phyloP scores from a whole-genome alignment of 2,797 vertebrate species.

The Tokudaia tokunoshimensis region DNA sequence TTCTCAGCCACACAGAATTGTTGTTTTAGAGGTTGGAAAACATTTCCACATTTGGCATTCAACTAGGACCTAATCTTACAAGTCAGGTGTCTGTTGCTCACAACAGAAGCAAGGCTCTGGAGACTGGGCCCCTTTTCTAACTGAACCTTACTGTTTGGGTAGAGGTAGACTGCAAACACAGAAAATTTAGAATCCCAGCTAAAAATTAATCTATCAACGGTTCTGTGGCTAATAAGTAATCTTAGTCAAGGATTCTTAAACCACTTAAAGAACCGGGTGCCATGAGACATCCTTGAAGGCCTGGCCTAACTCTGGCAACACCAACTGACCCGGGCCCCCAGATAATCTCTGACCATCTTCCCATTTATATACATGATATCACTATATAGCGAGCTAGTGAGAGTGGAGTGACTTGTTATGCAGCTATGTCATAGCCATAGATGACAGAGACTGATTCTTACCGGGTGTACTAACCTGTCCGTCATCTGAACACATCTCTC shows the following conservation, averaged over 20 bases:
- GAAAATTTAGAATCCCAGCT: slow-evolving; percentile 6
- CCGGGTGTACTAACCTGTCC: background rate
- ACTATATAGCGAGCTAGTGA: background rate
- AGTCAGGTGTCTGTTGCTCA: background rate
- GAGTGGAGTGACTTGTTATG: background rate
- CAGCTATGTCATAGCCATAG: background rate
- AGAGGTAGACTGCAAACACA: slow-evolving; percentile 9
- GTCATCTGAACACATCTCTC: background rate
- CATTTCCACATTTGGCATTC: background rate
- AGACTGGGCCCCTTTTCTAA: background rate
- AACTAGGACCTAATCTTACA: background rate
- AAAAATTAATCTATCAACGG: background rate
- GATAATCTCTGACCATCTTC: too few relatives aligned
- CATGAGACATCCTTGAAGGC: background rate
- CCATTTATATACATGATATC: background rate
- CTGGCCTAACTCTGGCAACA: background rate
- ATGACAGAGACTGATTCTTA: background rate
- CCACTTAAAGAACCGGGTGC: background rate
- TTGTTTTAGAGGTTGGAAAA: background rate
- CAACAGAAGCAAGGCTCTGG: background rate
- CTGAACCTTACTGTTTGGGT: background rate
- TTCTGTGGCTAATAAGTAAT: background rate
- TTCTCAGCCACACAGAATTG: background rate
- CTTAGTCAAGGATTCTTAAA: background rate
- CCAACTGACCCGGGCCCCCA: background rate